Percentiles rank a stretch among this genome's conserved stretches.
These are phyloP conservation scores for Pterocles burchelli DNA, from an alignment of 2,113 vertebrate species.

Conservation along the genomic window DNA sequence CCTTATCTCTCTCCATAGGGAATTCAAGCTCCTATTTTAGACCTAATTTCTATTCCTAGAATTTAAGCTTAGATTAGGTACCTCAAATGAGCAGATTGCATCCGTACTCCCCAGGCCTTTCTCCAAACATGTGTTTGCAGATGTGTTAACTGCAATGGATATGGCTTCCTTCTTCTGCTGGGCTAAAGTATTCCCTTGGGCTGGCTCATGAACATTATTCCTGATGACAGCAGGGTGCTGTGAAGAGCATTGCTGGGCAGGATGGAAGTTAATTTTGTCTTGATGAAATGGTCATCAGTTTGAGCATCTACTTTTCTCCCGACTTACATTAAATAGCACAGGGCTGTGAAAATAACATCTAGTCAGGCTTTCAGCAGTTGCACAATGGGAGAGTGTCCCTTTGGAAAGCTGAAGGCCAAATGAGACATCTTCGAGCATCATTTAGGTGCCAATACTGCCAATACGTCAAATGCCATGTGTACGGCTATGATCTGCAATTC, in stretches of 20 bases:
- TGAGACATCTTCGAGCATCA: neutral
- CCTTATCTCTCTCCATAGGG: neutral
- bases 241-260: neutral
- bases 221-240: slow-evolving; percentile 28
- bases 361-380: neutral
- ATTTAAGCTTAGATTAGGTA: neutral
- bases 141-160: slow-evolving; percentile 38
- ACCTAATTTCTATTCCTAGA: neutral
- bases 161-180: slow-evolving; percentile 10
- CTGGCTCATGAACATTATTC: slow-evolving; percentile 17
- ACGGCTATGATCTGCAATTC: neutral
- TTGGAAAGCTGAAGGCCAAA: neutral
- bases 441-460: neutral
- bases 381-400: neutral
- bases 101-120: neutral
- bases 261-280: neutral
- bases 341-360: neutral
- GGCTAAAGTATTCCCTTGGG: neutral
- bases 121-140: slow-evolving; percentile 34
- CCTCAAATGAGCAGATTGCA: slow-evolving; percentile 26
- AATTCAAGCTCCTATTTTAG: neutral
- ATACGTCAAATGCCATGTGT: neutral
- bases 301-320: neutral
- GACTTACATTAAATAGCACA: neutral
- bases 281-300: neutral